Percentiles rank a stretch among this genome's conserved stretches.
phyloP scores from a whole-genome alignment of 1,140 invertebrate genomes.

The Brachionus manjavacas region DNA sequence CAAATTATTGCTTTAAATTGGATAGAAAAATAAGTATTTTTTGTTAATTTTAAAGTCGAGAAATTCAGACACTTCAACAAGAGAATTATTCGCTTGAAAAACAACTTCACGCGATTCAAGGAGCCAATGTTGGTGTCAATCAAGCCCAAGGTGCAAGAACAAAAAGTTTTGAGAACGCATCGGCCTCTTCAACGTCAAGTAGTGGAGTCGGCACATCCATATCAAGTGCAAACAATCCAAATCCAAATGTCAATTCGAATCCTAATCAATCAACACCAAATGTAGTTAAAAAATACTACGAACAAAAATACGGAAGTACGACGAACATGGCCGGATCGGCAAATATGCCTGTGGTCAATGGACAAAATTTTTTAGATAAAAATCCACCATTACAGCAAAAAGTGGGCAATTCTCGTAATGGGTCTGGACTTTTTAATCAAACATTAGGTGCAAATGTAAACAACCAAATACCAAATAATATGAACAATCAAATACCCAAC shows the following conservation, averaged over 20 bases:
- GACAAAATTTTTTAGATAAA: conserved; percentile 2
- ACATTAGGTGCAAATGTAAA: neutral
- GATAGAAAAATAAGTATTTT: too few species aligned
- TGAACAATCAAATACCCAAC: neutral
- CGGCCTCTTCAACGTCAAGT: neutral
- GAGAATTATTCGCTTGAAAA: conserved; percentile 79
- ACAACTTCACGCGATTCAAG: conserved; percentile 79
- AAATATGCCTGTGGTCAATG: neutral
- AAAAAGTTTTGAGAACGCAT: conserved; percentile 39
- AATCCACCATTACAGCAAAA: conserved; percentile 4
- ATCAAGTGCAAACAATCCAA: neutral
- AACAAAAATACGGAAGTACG: conserved; percentile 33
- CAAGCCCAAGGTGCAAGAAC: neutral
- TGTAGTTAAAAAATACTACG: conserved; percentile 40
- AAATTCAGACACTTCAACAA: conserved; percentile 73
- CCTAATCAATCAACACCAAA: conserved; percentile 10
- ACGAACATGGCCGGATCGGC: neutral
- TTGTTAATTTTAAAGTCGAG: conserved; percentile 62
- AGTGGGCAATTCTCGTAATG: neutral
- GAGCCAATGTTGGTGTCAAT: conserved; percentile 65
- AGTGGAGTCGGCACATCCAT: conserved; percentile 16
- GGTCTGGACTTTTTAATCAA: neutral
- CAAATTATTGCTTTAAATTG: too few species aligned
- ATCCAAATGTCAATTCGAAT: neutral
- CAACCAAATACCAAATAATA: neutral